Conservation (phyloP, 2,113 vertebrate species). For the Cynopterus brachyotis region DNA sequence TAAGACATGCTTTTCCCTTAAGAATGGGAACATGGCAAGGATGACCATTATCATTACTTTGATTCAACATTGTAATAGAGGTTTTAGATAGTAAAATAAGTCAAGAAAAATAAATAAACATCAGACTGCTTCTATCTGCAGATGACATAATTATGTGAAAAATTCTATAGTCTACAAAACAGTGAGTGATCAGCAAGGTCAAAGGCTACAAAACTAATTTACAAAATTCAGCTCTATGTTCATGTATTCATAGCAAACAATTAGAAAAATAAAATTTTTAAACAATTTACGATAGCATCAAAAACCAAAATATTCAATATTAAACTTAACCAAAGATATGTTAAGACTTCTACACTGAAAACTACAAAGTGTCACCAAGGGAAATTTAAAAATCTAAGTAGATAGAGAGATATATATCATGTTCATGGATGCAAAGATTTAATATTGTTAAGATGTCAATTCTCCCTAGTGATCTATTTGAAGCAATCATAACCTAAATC, state of each 20-base stretch:
- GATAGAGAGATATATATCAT: background rate
- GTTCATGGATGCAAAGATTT: background rate
- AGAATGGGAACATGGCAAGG: background rate
- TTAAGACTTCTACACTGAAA: background rate
- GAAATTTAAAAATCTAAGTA: background rate
- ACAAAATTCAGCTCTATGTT: background rate
- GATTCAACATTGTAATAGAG: background rate
- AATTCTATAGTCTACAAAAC: background rate
- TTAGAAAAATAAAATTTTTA: background rate
- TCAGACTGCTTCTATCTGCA: background rate
- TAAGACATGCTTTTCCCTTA: background rate
- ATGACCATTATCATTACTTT: background rate
- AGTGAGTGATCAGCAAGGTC: background rate
- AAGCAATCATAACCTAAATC: background rate
- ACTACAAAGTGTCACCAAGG: background rate
- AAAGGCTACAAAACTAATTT: background rate
- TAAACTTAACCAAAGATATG: conserved; percentile 12
- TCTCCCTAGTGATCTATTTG: background rate
- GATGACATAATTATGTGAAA: background rate
- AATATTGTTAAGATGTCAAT: background rate
- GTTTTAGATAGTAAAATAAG: background rate
- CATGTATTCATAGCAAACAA: background rate
- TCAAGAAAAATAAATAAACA: background rate
- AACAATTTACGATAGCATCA: background rate
- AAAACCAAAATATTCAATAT: background rate